phyloP scores from a whole-genome alignment of 2,113 vertebrate genomes.

The Polypterus senegalus region DNA sequence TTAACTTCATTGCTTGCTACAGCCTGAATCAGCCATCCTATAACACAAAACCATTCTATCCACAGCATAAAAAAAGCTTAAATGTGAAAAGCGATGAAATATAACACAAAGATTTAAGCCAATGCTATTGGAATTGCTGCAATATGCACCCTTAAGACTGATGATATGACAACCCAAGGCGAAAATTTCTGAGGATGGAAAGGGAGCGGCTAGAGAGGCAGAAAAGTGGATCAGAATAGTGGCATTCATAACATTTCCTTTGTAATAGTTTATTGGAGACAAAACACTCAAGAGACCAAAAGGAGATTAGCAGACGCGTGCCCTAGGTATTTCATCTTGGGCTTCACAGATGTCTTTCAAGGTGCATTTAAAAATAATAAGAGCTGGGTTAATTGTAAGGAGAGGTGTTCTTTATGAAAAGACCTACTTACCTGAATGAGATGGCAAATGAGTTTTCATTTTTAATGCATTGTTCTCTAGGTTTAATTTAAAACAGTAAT shows the following conservation, averaged over 20 bases:
- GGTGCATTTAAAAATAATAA: constrained; percentile 11
- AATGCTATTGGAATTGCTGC: too few species aligned
- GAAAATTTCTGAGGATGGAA: not conserved
- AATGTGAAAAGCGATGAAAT: too few species aligned
- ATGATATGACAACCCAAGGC: not conserved
- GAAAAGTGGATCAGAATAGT: not conserved
- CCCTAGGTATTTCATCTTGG: constrained; percentile 5
- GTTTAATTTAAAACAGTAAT: too few species aligned
- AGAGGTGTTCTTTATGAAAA: constrained; percentile 10
- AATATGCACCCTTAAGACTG: too few species aligned
- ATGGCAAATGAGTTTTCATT: constrained; percentile 1
- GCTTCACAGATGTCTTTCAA: constrained; percentile 12
- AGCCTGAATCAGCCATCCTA: too few species aligned
- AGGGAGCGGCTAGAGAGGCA: not conserved
- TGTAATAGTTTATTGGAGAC: constrained; percentile 9
- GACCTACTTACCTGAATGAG: constrained; percentile 9
- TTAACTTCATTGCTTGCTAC: too few species aligned
- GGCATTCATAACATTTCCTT: constrained; percentile 2
- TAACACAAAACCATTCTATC: too few species aligned
- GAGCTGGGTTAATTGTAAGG: constrained; percentile 12
- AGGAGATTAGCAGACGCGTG: constrained; percentile 5
- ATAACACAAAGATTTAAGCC: too few species aligned
- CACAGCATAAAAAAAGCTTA: too few species aligned
- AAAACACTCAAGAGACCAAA: constrained; percentile 8
- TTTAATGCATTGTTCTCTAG: not conserved